Evolutionary conservation across 2,113 vertebrate genomes (phyloP).

Genomic region (Lepus americanus): DNA sequence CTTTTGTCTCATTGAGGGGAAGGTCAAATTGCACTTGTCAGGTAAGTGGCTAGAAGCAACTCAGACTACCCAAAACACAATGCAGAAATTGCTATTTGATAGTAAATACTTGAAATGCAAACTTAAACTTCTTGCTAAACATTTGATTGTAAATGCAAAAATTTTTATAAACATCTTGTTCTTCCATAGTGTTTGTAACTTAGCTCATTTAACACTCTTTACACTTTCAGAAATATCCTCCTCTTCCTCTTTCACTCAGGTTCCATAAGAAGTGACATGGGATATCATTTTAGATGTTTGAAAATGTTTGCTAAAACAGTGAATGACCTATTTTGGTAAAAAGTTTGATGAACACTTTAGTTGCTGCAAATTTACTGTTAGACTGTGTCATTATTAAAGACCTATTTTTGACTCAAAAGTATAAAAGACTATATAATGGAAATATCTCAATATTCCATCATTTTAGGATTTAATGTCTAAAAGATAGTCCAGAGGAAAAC

Average conservation of each 20-base stretch:
- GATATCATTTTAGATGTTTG: not conserved
- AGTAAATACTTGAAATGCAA: constrained; percentile 49
- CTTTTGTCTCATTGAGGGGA: constrained; percentile 56
- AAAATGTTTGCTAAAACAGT: constrained; percentile 32
- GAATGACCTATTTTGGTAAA: not conserved
- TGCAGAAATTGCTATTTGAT: not conserved
- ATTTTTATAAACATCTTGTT: not conserved
- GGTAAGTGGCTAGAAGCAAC: constrained; percentile 47
- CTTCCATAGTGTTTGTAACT: constrained; percentile 4
- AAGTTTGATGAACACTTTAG: not conserved
- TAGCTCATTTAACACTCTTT: not conserved
- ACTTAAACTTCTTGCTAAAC: constrained; percentile 30
- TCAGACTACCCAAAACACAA: constrained; percentile 27
- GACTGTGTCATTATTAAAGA: not conserved
- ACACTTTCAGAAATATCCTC: not conserved
- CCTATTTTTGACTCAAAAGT: not conserved
- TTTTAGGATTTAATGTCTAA: constrained; percentile 12
- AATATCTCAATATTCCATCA: not conserved
- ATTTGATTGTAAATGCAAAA: not conserved
- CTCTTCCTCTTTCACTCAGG: not conserved
- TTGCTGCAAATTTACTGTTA: not conserved
- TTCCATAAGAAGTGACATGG: not conserved
- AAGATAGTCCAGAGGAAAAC: not conserved
- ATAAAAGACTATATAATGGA: not conserved
- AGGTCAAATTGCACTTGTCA: constrained; percentile 74